phyloP scores from a whole-genome alignment of 2,888 invertebrate species.

The Zele albiditarsus region DNA sequence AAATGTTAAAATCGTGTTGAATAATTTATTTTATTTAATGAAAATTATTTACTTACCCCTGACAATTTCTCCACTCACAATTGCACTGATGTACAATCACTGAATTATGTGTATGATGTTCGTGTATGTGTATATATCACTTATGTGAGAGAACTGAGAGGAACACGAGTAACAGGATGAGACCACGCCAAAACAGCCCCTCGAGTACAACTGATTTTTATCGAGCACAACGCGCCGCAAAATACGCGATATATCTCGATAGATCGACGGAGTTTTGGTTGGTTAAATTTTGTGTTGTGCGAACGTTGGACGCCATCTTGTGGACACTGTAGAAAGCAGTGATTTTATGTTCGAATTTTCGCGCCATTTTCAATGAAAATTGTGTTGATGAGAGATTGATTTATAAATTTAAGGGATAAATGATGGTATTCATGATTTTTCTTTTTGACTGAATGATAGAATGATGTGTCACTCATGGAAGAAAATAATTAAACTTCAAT shows the following conservation, averaged over 20 bases:
- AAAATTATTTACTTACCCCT: conserved; percentile 51
- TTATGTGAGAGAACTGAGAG: conserved; percentile 24
- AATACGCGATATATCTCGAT: conserved; percentile 47
- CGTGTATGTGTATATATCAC: conserved; percentile 40
- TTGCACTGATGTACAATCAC: conserved; percentile 29
- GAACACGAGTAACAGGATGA: conserved; percentile 34
- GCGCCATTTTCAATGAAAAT: too few species aligned
- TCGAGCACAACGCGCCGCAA: conserved; percentile 63
- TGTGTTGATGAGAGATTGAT: too few species aligned
- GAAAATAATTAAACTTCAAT: too few species aligned
- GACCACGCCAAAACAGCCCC: conserved; percentile 56
- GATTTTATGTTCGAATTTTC: neutral
- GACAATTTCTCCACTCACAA: conserved; percentile 39
- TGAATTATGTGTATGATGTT: neutral
- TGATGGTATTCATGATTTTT: too few species aligned
- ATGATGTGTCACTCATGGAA: too few species aligned
- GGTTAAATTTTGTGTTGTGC: neutral
- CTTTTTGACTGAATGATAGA: too few species aligned
- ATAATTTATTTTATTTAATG: neutral
- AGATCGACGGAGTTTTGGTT: neutral
- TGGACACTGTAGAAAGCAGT: neutral
- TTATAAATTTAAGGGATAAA: too few species aligned
- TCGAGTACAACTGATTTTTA: conserved; percentile 62
- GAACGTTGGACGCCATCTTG: neutral
- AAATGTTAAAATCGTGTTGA: neutral